Base-by-base conservation (phyloP, 2,113 vertebrate species). In the Macrotis lagotis region DNA sequence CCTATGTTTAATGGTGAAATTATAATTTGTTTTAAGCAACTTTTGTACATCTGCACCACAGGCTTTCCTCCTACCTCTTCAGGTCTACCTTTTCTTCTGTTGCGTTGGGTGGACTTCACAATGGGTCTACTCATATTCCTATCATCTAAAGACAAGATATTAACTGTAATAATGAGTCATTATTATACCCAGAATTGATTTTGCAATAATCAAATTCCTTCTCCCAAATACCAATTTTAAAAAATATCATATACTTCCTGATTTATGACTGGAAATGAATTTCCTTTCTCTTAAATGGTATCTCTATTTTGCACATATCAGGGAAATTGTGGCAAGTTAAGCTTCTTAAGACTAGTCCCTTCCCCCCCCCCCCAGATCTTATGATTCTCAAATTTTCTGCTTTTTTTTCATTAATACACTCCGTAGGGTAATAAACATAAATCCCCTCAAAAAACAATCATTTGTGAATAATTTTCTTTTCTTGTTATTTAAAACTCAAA, bases 261-360 rank as follows among this genome's bases (percentile, higher is more conserved):
- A 48, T 59, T 74, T 51, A 50, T 91, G 51, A 92, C 50, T 90
- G 88, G 37, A 88, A 12, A 47, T 93, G 50, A 59, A n/a, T 50
- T 89, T 92, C 51, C 74, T 92, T 50, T 24, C 93, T 51, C n/a
- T 88, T 50, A 59, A 94, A 89, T 89, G 44, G 49, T 95, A 92
- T 49, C 92, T 91, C 50, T 59, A 91, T 90, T 92, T 91, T 44
- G 55, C 55, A 47, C 51, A 53, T 93, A 96, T 48, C 95, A 93
- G 51, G 55, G 93, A 94, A 96, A 95, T 51, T 48, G 92, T 93
- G 25, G 94, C 92, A 89, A 91, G 26, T 91, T 93, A 91, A 92
- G 96, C 92, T 66, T 48, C n/a, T 83, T 94, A 93, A 59, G 66
- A 50, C 88, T 91, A 31, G 0, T 91, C 59, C 92, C n/a, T 92